Evolutionary conservation across 1,140 invertebrate genomes (phyloP).

Genomic region (Diachasmimorpha longicaudata): DNA sequence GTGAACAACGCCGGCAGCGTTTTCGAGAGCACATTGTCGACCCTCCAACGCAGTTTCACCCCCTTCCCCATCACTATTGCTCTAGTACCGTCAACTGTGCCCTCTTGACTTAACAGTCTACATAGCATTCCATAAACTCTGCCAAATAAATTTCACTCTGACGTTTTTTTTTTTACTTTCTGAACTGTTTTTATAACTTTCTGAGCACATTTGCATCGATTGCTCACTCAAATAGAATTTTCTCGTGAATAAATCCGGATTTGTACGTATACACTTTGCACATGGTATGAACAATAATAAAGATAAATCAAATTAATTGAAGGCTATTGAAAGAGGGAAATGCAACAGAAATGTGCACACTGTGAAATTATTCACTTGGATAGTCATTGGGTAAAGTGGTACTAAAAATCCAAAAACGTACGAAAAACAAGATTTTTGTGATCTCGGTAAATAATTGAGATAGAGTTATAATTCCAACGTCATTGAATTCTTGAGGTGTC

Average conservation of each 20-base stretch:
- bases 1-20: not conserved
- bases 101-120: slow-evolving; percentile 4
- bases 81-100: not conserved
- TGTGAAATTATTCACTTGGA: too few relatives aligned
- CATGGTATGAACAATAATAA: not conserved
- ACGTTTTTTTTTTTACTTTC: not conserved
- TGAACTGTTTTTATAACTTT: not conserved
- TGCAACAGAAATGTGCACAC: too few relatives aligned
- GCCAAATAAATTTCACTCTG: not conserved
- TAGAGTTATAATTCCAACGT: too few relatives aligned
- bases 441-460: too few relatives aligned
- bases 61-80: not conserved
- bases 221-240: not conserved
- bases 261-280: not conserved
- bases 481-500: too few relatives aligned
- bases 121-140: not conserved
- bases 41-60: not conserved
- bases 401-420: too few relatives aligned
- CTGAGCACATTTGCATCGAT: not conserved
- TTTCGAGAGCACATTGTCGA: slow-evolving; percentile 5
- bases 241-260: slow-evolving; percentile 3
- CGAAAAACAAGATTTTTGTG: too few relatives aligned
- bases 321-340: too few relatives aligned
- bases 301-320: not conserved
- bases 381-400: too few relatives aligned